A percentile compares a stretch with the other conserved stretches of the same genome.
phyloP scores from a whole-genome alignment of 2,113 vertebrate species.

The Sakesphorus luctuosus region DNA sequence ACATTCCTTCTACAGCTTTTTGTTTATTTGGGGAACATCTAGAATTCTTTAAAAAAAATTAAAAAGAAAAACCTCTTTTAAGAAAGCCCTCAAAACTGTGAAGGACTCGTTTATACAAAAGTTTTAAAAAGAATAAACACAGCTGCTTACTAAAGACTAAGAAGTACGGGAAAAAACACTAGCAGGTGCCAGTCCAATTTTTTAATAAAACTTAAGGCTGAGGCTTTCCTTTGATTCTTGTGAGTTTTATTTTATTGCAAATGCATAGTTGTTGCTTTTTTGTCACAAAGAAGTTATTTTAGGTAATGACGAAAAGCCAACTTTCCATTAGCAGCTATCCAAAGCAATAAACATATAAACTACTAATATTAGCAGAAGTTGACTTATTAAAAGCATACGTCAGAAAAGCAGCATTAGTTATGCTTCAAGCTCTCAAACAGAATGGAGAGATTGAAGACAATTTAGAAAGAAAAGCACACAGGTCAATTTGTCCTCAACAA shows the following conservation, averaged over 20 bases:
- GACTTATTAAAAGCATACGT: slow-evolving; percentile 3
- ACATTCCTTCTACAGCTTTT: slow-evolving; percentile 24
- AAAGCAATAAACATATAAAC: neutral
- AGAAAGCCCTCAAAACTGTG: neutral
- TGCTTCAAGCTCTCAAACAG: neutral
- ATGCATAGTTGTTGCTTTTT: neutral
- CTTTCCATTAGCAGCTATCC: neutral
- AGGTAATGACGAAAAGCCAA: neutral
- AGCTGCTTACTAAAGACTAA: neutral
- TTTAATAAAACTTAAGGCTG: neutral
- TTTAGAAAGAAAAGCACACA: slow-evolving; percentile 21
- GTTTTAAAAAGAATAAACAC: neutral
- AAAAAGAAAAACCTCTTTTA: neutral
- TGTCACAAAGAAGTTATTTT: neutral
- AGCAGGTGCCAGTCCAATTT: neutral
- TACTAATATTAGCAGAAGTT: neutral
- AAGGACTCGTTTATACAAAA: neutral
- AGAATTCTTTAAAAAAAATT: neutral
- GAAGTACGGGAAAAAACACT: neutral
- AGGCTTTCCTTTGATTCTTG: neutral
- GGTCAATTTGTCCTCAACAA: slow-evolving; percentile 33
- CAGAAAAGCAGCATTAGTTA: slow-evolving; percentile 11
- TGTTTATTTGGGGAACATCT: neutral
- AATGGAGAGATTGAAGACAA: neutral
- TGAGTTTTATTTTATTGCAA: neutral